phyloP scores from a whole-genome alignment of 2,888 invertebrate species.

The Melinopterus prodromus region DNA sequence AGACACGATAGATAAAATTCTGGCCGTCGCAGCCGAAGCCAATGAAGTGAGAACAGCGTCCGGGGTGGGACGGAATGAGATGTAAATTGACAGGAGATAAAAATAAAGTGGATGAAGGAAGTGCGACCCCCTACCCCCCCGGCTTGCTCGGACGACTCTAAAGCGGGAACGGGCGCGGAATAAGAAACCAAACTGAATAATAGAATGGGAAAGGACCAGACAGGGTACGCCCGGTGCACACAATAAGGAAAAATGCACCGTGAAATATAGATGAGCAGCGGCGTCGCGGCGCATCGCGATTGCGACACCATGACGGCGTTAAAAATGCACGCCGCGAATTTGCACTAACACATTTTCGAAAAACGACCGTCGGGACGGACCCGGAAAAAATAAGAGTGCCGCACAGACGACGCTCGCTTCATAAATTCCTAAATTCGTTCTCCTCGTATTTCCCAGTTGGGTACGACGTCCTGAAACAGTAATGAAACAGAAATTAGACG shows the following conservation, averaged over 20 bases:
- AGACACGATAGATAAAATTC: conserved; percentile 42
- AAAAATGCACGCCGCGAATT: conserved; percentile 35
- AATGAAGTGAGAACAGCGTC: conserved; percentile 46
- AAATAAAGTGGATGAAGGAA: conserved; percentile 43
- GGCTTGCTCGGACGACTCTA: not conserved
- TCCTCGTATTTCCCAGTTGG: conserved; percentile 37
- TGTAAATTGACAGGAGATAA: conserved; percentile 51
- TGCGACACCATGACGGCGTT: conserved; percentile 24
- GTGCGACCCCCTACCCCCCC: not conserved
- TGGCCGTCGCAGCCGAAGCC: conserved; percentile 36
- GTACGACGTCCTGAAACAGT: conserved; percentile 34
- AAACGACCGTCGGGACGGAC: conserved; percentile 16
- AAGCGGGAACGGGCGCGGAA: conserved; percentile 24
- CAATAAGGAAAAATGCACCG: conserved; percentile 45
- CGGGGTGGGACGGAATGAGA: conserved; percentile 45
- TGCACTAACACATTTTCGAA: conserved; percentile 36
- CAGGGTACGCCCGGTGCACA: conserved; percentile 43
- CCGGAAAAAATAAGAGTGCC: conserved; percentile 12
- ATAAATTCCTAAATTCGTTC: conserved; percentile 36
- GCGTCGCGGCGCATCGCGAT: conserved; percentile 5
- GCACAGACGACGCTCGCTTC: conserved; percentile 27
- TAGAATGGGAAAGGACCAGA: conserved; percentile 42
- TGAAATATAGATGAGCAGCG: conserved; percentile 46
- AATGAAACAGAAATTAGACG: conserved; percentile 34
- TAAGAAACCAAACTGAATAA: conserved; percentile 48